These are phyloP conservation scores for Spinus olivaceus DNA, from an alignment of 2,797 vertebrate species.

Conservation along the genomic window DNA sequence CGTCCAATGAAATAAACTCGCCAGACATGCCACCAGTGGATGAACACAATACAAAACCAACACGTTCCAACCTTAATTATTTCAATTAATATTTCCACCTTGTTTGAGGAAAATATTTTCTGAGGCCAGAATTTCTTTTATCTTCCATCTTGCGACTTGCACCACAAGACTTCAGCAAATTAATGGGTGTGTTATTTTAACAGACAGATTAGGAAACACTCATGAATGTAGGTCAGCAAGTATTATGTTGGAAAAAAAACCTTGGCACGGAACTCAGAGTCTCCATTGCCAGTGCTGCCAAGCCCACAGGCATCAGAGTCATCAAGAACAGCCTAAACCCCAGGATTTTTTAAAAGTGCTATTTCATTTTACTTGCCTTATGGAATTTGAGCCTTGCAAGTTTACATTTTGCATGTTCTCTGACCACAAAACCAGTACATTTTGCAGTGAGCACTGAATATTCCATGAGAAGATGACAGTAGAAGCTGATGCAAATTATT, in stretches of 20 bases:
- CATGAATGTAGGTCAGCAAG: slow-evolving; percentile 58
- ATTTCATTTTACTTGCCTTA: not conserved
- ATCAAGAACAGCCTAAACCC: not conserved
- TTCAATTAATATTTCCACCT: slow-evolving; percentile 12
- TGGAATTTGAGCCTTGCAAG: not conserved
- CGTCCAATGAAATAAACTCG: not conserved
- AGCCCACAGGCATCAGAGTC: slow-evolving; percentile 18
- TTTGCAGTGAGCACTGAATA: not conserved
- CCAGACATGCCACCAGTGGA: not conserved
- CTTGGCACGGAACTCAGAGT: not conserved
- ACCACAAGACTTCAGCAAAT: slow-evolving; percentile 30
- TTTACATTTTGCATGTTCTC: not conserved
- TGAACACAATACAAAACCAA: not conserved
- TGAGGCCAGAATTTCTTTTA: slow-evolving; percentile 35
- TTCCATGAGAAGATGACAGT: not conserved
- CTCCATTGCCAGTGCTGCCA: not conserved
- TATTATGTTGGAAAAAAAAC: slow-evolving; percentile 22
- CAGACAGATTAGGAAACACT: slow-evolving; percentile 56
- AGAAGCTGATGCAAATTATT: not conserved
- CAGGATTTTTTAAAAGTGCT: not conserved
- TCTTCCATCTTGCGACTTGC: slow-evolving; percentile 20
- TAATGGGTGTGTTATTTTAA: slow-evolving; percentile 58
- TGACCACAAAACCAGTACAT: not conserved
- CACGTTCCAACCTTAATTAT: not conserved
- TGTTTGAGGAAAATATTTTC: slow-evolving; percentile 38